phyloP scores from a whole-genome alignment of 2,888 invertebrate species.

The Tenthredo distinguenda region DNA sequence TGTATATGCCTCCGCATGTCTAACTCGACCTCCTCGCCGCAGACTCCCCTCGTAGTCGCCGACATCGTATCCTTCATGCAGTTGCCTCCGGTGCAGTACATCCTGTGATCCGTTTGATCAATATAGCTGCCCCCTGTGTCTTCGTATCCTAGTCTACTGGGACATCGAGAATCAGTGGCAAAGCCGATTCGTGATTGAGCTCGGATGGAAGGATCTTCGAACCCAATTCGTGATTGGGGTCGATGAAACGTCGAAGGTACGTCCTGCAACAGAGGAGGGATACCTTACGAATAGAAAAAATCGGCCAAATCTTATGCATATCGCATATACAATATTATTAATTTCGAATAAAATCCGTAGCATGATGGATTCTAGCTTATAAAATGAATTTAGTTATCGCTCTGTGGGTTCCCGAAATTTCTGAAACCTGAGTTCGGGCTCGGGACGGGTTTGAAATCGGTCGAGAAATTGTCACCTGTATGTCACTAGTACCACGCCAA shows the following conservation, averaged over 20 bases:
- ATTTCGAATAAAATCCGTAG: no score
- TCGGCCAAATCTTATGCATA: no score
- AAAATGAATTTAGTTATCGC: no score
- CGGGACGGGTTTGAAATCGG: no score
- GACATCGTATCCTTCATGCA: slow-evolving; percentile 78
- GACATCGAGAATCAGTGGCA: slow-evolving; percentile 75
- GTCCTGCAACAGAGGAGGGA: slow-evolving; percentile 60
- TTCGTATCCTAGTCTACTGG: slow-evolving; percentile 75
- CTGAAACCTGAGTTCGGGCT: no score
- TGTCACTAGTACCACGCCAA: no score
- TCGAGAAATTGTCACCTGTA: no score
- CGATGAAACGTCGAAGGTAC: slow-evolving; percentile 70
- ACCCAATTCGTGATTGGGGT: slow-evolving; percentile 75
- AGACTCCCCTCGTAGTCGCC: slow-evolving; percentile 77
- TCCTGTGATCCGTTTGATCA: slow-evolving; percentile 75
- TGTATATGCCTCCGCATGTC: slow-evolving; percentile 94
- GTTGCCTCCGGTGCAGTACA: slow-evolving; percentile 77
- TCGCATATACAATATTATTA: no score
- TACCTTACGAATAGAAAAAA: background rate
- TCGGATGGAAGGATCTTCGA: slow-evolving; percentile 70
- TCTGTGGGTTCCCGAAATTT: no score
- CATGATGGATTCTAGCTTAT: no score
- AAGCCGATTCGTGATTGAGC: slow-evolving; percentile 75
- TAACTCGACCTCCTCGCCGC: slow-evolving; percentile 85
- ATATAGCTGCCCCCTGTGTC: slow-evolving; percentile 74